A percentile compares a stretch with the other conserved stretches of the same genome.
Conservation (phyloP, 2,888 invertebrate genomes). For the Dicyrtoma fusca region DNA sequence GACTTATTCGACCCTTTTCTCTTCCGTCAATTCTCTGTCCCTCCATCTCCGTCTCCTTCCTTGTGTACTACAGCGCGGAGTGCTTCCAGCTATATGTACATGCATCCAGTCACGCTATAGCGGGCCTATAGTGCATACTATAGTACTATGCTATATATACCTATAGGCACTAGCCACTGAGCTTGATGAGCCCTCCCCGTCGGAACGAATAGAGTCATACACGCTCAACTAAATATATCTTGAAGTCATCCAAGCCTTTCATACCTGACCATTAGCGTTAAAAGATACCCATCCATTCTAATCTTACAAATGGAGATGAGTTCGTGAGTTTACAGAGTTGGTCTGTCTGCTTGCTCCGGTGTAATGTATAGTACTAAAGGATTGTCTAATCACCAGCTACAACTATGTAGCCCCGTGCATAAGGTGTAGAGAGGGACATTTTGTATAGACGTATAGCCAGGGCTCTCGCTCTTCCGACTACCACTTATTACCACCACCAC, state of each 20-base stretch:
- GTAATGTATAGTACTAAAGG: too few species aligned
- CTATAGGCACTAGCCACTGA: neutral
- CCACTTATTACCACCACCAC: too few species aligned
- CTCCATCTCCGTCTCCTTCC: neutral
- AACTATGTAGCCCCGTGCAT: too few species aligned
- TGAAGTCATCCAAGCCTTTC: slow-evolving; percentile 35
- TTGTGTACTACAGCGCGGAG: neutral
- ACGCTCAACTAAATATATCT: slow-evolving; percentile 20
- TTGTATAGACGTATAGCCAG: too few species aligned
- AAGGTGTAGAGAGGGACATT: too few species aligned
- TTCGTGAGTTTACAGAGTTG: slow-evolving; percentile 15
- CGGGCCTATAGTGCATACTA: too few species aligned
- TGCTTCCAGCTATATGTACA: neutral
- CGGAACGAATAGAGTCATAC: neutral
- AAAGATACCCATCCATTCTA: slow-evolving; percentile 33
- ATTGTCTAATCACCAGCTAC: too few species aligned
- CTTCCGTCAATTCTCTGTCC: too few species aligned
- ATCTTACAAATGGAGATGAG: slow-evolving; percentile 33
- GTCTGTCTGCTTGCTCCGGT: neutral
- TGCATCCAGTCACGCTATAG: too few species aligned
- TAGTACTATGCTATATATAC: too few species aligned
- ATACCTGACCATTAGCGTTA: slow-evolving; percentile 38
- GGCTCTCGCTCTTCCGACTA: too few species aligned
- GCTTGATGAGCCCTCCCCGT: neutral
- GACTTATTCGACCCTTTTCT: neutral